These are phyloP conservation scores for Bergia puertoricense DNA, from an alignment of 92 coral and sea anemone species.

Conservation along the genomic window DNA sequence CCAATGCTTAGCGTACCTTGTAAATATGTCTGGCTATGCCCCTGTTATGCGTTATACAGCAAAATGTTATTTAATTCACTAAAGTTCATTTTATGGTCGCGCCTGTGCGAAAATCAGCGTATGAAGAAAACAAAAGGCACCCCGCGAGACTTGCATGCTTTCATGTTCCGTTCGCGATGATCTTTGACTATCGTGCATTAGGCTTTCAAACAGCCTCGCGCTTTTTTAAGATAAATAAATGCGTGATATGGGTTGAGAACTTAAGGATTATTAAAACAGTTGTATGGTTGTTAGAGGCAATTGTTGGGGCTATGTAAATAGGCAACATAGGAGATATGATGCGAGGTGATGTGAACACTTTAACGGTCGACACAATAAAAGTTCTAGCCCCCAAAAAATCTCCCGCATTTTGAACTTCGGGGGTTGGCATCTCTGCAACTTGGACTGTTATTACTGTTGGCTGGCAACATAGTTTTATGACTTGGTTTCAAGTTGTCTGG, in stretches of 20 bases:
- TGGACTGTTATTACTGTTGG: neutral
- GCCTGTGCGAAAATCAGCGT: neutral
- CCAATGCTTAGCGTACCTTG: neutral
- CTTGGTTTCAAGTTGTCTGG: conserved; percentile 3
- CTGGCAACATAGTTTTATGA: conserved; percentile 15
- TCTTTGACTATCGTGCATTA: too few species aligned
- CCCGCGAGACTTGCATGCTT: neutral
- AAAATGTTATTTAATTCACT: neutral
- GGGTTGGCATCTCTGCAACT: too few species aligned
- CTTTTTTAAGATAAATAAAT: neutral
- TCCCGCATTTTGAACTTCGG: too few species aligned
- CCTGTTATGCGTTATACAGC: conserved; percentile 17
- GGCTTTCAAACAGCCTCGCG: too few species aligned
- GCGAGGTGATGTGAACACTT: too few species aligned
- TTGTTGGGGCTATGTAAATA: too few species aligned
- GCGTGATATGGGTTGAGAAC: neutral
- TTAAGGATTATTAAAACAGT: too few species aligned
- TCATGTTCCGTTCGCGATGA: too few species aligned
- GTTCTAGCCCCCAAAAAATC: too few species aligned
- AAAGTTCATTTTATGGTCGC: neutral
- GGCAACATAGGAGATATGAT: too few species aligned
- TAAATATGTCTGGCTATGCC: neutral
- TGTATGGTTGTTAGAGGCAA: too few species aligned
- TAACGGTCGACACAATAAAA: too few species aligned
- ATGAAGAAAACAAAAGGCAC: conserved; percentile 1